Evolutionary conservation across 2,888 invertebrate species (phyloP).

Genomic region (Calliphora vomitoria): DNA sequence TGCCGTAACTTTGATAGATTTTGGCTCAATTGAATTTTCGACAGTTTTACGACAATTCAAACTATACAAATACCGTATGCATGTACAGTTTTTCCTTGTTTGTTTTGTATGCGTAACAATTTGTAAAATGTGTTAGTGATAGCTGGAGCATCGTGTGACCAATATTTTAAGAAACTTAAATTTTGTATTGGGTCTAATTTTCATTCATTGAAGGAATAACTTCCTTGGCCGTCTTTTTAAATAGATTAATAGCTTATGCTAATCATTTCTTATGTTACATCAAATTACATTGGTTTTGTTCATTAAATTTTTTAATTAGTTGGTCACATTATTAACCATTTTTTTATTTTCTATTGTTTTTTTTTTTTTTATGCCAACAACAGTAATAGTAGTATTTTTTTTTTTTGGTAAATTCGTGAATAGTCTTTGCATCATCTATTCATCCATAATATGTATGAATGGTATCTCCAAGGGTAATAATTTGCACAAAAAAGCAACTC

Average conservation of each 20-base stretch:
- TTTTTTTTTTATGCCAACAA: too few relatives aligned
- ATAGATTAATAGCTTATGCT: too few relatives aligned
- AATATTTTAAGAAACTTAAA: too few relatives aligned
- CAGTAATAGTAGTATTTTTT: too few relatives aligned
- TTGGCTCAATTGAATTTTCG: constrained; percentile 47
- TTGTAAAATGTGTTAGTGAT: neutral
- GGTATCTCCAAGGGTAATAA: neutral
- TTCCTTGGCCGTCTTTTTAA: too few relatives aligned
- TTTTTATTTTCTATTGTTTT: neutral
- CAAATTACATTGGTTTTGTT: too few relatives aligned
- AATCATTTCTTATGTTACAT: too few relatives aligned
- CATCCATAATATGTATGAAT: constrained; percentile 1
- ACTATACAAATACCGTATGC: neutral
- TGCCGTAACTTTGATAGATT: constrained; percentile 16
- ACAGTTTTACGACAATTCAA: constrained; percentile 27
- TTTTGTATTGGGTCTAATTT: too few relatives aligned
- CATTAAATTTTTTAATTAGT: neutral
- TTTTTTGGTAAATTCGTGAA: neutral
- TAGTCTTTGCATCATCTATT: neutral
- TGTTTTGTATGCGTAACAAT: too few relatives aligned
- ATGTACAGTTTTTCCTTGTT: too few relatives aligned
- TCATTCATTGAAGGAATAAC: too few relatives aligned
- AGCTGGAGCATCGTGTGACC: neutral
- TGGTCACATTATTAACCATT: neutral
- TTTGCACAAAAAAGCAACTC: neutral